phyloP scores from a whole-genome alignment of 2,113 vertebrate genomes.

The Gnathonemus echidnorhynchus region DNA sequence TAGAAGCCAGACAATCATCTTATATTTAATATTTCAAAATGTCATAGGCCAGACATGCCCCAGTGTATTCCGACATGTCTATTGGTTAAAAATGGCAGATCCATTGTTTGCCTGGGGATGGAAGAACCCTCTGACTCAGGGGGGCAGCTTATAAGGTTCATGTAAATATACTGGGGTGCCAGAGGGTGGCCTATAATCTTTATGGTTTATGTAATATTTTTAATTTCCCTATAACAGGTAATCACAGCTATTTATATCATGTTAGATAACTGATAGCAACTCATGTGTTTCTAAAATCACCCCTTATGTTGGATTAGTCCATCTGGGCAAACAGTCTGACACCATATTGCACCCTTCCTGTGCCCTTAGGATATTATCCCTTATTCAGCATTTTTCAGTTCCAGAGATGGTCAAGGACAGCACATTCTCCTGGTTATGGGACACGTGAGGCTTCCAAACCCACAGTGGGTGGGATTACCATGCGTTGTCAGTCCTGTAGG shows the following conservation, averaged over 20 bases:
- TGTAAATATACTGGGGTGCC: not conserved
- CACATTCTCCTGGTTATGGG: not conserved
- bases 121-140: not conserved
- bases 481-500: not conserved
- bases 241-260: not conserved
- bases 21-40: not conserved
- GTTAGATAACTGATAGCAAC: not conserved
- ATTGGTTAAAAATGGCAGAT: not conserved
- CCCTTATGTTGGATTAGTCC: not conserved
- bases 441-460: not conserved
- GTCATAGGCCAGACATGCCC: not conserved
- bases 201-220: not conserved
- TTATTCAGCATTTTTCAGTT: not conserved
- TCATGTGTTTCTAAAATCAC: not conserved
- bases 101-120: not conserved
- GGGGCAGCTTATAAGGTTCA: not conserved
- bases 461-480: not conserved
- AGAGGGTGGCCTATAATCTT: not conserved
- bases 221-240: not conserved
- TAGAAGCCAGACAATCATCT: not conserved
- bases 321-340: not conserved
- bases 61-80: not conserved
- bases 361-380: not conserved
- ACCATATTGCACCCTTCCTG: not conserved
- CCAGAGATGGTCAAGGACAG: not conserved